Conservation (phyloP, 1,140 invertebrate species). For the Meteorus sp. region DNA sequence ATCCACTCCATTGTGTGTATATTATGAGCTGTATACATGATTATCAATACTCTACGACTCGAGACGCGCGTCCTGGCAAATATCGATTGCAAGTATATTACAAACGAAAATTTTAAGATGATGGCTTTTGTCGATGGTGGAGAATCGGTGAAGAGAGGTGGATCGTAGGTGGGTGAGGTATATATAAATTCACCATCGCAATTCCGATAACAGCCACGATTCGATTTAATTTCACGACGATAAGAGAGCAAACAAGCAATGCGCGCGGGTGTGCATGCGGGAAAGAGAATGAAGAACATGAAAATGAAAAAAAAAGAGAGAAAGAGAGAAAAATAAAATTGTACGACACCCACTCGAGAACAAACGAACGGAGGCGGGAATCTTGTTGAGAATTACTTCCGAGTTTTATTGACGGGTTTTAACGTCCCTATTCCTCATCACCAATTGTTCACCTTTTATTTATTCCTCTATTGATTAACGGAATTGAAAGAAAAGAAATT, state of each 20-base stretch:
- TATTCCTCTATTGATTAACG: conserved; percentile 1
- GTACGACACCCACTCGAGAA: not conserved
- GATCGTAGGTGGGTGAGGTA: no score
- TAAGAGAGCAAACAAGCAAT: not conserved
- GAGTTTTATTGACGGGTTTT: not conserved
- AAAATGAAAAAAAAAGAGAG: no score
- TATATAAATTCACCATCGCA: not conserved
- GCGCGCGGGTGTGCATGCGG: not conserved
- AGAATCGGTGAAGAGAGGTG: no score
- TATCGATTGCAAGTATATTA: no score
- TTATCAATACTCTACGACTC: not conserved
- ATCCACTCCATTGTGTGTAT: not conserved
- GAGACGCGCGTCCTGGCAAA: no score
- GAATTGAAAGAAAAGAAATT: no score
- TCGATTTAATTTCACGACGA: conserved; percentile 13
- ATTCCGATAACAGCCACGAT: not conserved
- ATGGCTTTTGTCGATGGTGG: no score
- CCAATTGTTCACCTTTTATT: not conserved
- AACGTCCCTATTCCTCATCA: not conserved
- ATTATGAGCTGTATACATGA: not conserved
- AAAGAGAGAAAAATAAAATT: no score
- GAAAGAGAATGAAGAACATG: not conserved
- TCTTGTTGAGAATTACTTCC: not conserved
- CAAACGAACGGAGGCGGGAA: not conserved
- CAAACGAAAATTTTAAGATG: not conserved